Evolutionary conservation across 30 jellyfish, hydroid and myxozoan genomes (phyloP).

Genomic region (Pelagia noctiluca): DNA sequence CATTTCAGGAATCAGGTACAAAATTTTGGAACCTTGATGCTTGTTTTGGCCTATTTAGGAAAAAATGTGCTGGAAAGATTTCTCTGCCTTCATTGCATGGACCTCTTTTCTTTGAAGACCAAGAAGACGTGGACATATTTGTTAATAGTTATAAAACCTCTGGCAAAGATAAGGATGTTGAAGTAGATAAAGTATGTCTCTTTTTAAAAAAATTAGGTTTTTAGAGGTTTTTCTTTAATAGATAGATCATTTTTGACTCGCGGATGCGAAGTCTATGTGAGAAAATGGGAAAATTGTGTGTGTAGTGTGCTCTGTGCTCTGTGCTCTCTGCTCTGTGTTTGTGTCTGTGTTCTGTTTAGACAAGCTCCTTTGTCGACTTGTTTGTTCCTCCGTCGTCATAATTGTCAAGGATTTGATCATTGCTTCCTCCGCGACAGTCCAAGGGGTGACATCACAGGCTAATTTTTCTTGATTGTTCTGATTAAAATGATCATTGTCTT

Average conservation of each 20-base stretch:
- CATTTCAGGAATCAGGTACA: constrained; percentile 36
- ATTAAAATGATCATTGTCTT: no score
- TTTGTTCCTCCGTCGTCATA: no score
- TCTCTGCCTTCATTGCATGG: constrained; percentile 51
- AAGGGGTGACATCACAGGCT: no score
- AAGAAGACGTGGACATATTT: constrained; percentile 28
- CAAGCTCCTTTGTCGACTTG: no score
- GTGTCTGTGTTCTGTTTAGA: no score
- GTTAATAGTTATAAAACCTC: constrained; percentile 39
- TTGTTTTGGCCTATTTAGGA: constrained; percentile 44
- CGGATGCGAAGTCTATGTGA: no score
- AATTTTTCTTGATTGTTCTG: no score
- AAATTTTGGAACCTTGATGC: constrained; percentile 50
- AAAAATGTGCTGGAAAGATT: constrained; percentile 33
- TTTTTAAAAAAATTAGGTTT: background rate
- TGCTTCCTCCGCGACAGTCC: no score
- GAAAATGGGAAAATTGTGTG: no score
- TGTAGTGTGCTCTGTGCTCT: no score
- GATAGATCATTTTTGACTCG: background rate
- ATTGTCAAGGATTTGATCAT: no score
- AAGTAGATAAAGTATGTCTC: constrained; percentile 8
- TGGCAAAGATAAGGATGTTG: constrained; percentile 22
- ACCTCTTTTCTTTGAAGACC: constrained; percentile 56
- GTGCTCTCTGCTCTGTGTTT: no score
- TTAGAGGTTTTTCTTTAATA: background rate